Base-by-base conservation (phyloP, 2,797 vertebrate species). In the Erethizon dorsatum region DNA sequence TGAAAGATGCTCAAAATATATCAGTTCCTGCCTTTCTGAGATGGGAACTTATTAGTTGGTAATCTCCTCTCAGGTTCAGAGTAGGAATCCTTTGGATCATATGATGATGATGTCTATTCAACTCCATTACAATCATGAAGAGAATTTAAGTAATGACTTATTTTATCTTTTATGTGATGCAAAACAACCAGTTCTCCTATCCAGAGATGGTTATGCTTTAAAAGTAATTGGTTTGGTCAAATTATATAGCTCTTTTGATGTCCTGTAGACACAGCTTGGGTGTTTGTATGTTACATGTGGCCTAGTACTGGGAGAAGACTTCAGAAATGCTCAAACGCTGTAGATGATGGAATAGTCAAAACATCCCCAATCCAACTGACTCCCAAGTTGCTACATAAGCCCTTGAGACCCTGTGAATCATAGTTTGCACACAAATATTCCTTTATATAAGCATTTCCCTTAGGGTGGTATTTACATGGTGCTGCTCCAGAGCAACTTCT, bases 391-490 rank as follows among this genome's bases (percentile, higher is more conserved):
- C 65, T 93, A 47, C 37, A 28, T 54, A 91, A 61, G 47, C 71
- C 73, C 67, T 50, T 2, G 71, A 89, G 91, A 88, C 82, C 71
- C 83, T 52, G 71, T 97, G 93, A 96, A 93, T 90, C 95, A 96
- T 28, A 77, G 77, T 88, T 94, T 92, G 67, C 91, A 97, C 96
- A 91, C 89, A 95, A 75, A 77, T 75, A 79, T 87, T 96, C 75
- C 93, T 69, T 69, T 90, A 87, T 50, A 33, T 45, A 93, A 91
- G 75, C 89, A 91, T 97, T 96, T 80, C 78, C 80, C 71, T 15
- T 88, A 69, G 37, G 80, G 71, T 93, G 52, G 89, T 91, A 69
- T 91, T 98, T 94, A 75, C 57, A 45, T 13, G 69, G 94, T 63
- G 47, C 31, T 88, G 59, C 13, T 92, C 33, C 89, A 87, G 57